A percentile compares a stretch with the other conserved stretches of the same genome.
These are phyloP conservation scores for Drosophila subobscura DNA, from an alignment of 1,140 invertebrate genomes.

Conservation along the genomic window DNA sequence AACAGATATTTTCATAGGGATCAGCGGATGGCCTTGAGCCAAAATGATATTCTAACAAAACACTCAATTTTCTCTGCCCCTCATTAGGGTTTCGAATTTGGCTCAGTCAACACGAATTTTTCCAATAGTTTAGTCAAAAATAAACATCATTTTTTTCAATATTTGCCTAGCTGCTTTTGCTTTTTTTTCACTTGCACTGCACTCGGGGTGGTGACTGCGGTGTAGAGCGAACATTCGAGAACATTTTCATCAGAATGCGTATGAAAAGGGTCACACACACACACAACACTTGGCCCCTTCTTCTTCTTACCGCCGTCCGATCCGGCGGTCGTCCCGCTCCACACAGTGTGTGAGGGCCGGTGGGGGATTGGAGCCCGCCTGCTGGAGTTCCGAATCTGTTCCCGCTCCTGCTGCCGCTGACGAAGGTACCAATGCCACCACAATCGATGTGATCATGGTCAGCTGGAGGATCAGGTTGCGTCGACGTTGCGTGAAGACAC, in stretches of 20 bases:
- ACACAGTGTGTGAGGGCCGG: conserved; percentile 64
- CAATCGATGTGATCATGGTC: conserved; percentile 67
- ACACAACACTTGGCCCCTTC: conserved; percentile 17
- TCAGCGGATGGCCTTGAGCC: background rate
- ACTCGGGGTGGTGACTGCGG: background rate
- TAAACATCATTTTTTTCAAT: conserved; percentile 13
- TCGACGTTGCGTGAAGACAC: conserved; percentile 45
- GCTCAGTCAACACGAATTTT: background rate
- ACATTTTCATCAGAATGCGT: conserved; percentile 32
- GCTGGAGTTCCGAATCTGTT: conserved; percentile 35
- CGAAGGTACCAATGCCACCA: conserved; percentile 50
- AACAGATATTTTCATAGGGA: conserved; percentile 5
- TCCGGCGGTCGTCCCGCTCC: conserved; percentile 65
- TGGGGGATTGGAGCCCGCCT: conserved; percentile 13
- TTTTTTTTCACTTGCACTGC: conserved; percentile 24
- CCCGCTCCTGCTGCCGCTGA: conserved; percentile 12
- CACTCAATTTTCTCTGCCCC: background rate
- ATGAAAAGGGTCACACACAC: conserved; percentile 26
- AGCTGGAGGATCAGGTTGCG: conserved; percentile 62
- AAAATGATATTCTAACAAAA: background rate
- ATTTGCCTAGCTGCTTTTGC: conserved; percentile 26
- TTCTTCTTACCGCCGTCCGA: conserved; percentile 72
- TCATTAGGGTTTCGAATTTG: background rate
- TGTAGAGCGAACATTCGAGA: conserved; percentile 49
- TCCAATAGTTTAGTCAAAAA: conserved; percentile 13